Evolutionary conservation across 2,888 invertebrate species (phyloP).

Genomic region (Hemaris fuciformis): DNA sequence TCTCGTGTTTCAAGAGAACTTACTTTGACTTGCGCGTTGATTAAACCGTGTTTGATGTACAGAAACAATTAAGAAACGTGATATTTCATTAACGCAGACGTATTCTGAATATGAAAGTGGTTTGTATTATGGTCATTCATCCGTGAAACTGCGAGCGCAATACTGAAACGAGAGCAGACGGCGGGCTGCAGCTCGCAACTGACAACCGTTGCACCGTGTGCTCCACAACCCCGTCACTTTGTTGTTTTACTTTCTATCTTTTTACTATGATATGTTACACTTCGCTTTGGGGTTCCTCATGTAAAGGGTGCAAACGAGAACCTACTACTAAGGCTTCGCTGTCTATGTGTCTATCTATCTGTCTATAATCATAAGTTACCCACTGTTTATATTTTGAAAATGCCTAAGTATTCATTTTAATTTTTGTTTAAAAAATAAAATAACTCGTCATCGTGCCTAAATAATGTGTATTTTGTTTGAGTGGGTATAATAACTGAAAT

Average conservation of each 20-base stretch:
- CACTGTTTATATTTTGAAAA: too few relatives aligned
- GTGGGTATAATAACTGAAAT: too few relatives aligned
- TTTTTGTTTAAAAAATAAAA: too few relatives aligned
- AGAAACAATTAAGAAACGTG: conserved; percentile 8
- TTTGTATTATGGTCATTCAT: conserved; percentile 45
- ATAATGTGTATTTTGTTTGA: too few relatives aligned
- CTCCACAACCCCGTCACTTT: background rate
- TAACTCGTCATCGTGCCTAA: too few relatives aligned
- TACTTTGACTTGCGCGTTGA: background rate
- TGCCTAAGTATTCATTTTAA: too few relatives aligned
- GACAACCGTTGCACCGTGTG: background rate
- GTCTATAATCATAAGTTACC: too few relatives aligned
- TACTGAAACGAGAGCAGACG: background rate
- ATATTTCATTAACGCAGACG: conserved; percentile 8
- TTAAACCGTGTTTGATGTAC: background rate
- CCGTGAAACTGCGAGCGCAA: conserved; percentile 49
- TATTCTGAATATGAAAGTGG: conserved; percentile 12
- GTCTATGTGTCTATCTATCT: too few relatives aligned
- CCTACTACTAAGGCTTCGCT: too few relatives aligned
- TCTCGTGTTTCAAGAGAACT: background rate
- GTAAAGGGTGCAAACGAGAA: too few relatives aligned
- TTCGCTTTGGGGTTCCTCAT: too few relatives aligned
- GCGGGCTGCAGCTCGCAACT: background rate
- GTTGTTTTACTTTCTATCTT: background rate
- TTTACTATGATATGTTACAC: background rate